Conservation (phyloP, 2,888 invertebrate species). For the Leptinotarsa rubiginosa region DNA sequence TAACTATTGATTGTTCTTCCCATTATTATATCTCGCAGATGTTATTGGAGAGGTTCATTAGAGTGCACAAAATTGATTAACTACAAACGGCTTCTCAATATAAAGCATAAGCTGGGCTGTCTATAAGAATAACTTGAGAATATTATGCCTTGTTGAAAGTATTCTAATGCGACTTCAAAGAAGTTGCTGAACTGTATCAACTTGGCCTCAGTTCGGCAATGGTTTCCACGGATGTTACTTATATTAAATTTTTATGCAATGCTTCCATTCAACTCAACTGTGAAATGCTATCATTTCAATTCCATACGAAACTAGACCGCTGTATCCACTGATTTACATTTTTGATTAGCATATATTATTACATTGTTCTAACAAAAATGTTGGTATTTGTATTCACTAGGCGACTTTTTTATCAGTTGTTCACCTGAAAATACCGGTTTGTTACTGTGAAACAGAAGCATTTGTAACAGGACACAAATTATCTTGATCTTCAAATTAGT, state of each 20-base stretch:
- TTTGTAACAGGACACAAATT: background rate
- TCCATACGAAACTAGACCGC: background rate
- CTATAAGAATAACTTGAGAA: too few species aligned
- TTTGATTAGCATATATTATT: slow-evolving; percentile 1
- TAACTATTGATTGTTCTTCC: too few species aligned
- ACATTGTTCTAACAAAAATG: background rate
- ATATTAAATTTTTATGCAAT: background rate
- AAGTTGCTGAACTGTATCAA: background rate
- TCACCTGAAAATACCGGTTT: slow-evolving; percentile 2
- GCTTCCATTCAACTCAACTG: background rate
- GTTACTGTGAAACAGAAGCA: background rate
- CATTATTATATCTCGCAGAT: too few species aligned
- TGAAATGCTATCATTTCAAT: background rate
- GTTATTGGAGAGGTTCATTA: too few species aligned
- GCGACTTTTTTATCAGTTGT: background rate
- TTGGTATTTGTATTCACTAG: background rate
- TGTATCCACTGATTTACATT: background rate
- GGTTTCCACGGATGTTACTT: background rate
- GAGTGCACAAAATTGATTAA: too few species aligned
- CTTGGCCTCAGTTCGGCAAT: background rate
- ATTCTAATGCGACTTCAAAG: background rate
- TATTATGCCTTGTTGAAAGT: too few species aligned
- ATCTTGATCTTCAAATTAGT: background rate
- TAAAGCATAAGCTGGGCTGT: too few species aligned
- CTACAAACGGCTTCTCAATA: too few species aligned